Evolutionary conservation across 1,140 invertebrate genomes (phyloP).

Genomic region (Thaumatotibia leucotreta): DNA sequence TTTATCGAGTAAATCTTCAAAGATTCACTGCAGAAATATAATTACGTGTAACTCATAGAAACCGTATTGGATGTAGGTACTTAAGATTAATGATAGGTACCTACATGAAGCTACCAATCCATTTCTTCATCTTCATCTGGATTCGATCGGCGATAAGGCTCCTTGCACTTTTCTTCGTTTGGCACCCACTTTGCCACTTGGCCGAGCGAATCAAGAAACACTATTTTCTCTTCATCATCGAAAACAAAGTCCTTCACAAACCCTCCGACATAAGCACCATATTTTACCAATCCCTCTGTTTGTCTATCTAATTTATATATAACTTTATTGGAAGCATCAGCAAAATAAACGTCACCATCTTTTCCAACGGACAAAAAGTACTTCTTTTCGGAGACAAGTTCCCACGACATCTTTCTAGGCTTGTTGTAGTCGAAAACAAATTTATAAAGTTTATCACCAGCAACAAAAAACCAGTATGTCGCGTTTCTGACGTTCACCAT

Average conservation of each 20-base stretch:
- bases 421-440: neutral
- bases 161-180: neutral
- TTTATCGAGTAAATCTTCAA: too few species aligned
- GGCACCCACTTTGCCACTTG: neutral
- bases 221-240: neutral
- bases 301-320: neutral
- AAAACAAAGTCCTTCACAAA: neutral
- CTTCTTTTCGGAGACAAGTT: neutral
- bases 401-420: neutral
- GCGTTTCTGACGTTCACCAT: neutral
- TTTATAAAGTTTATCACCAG: neutral
- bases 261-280: neutral
- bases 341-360: neutral
- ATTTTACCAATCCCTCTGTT: neutral
- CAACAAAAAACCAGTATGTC: neutral
- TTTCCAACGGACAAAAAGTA: neutral
- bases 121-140: too few species aligned
- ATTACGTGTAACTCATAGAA: too few species aligned
- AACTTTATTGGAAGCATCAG: neutral
- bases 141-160: too few species aligned
- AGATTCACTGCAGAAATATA: too few species aligned
- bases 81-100: too few species aligned
- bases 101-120: too few species aligned
- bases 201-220: neutral
- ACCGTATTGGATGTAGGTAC: too few species aligned